Base-by-base conservation (phyloP, 2,113 vertebrate species). In the Sialia sialis region DNA sequence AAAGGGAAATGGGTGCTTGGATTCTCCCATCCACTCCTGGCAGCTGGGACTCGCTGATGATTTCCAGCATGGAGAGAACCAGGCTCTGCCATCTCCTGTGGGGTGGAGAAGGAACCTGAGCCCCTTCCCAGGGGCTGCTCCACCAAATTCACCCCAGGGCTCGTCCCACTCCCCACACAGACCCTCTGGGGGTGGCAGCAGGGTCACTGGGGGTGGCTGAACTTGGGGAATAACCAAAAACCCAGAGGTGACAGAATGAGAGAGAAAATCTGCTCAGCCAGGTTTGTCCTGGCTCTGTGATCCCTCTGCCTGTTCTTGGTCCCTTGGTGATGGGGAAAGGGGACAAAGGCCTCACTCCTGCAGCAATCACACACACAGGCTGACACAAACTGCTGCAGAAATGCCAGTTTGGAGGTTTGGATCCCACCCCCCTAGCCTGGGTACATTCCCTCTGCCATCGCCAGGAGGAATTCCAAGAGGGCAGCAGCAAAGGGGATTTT, bases 21-120 rank as follows among this genome's bases (percentile, higher is more conserved):
- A 13, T 52, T 64, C 32, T 59, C 34, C 43, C 8, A 8, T 27
- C 36, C 19, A 0, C 36, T 27, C 39, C 78, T 21, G 4, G 34
- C 49, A 8, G 44, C 81, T 3, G 2, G 32, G 26, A 6, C 1
- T 0, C 1, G n/a, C n/a, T 51, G 7, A 21, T 4, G 56, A 32
- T 25, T 26, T 7, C 67, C 54, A 39, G 18, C n/a, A 0, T 7
- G 1, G 1, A n/a, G 38, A 54, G 54, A n/a, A 34, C 3, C 4
- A 0, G n/a, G 2, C 13, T 52, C 11, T 7, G 44, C 2, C 12
- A 3, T 9, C 22, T 74, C 46, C 91, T 67, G 54, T 1, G 1
- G 25, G 16, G 3, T 23, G 27, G 49, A 41, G 58, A 13, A 11
- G 27, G 6, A 77, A 70, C 46, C 80, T 67, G 76, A 77, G 59